Evolutionary conservation across 2,797 vertebrate genomes (phyloP).

Genomic region (Diplodus sargus): DNA sequence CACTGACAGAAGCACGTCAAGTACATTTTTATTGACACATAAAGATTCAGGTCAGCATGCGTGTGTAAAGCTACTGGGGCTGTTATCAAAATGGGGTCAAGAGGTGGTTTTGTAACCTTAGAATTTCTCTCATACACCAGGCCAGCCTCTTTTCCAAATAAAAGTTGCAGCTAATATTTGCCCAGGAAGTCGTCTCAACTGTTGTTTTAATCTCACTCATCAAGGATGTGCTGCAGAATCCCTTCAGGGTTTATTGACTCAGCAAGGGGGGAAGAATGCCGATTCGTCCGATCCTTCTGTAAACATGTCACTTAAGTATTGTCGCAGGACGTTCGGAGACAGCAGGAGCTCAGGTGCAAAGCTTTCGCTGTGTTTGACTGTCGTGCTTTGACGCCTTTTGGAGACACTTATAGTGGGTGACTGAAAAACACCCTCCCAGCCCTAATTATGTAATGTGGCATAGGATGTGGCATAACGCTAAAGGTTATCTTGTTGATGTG

Average conservation of each 20-base stretch:
- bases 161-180: constrained; percentile 77
- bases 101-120: neutral
- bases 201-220: constrained; percentile 69
- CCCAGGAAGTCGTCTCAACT: constrained; percentile 61
- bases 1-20: neutral
- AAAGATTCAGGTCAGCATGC: neutral
- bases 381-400: neutral
- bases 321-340: constrained; percentile 41
- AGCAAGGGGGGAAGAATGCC: constrained; percentile 39
- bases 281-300: constrained; percentile 63
- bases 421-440: constrained; percentile 41
- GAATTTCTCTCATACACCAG: constrained; percentile 45
- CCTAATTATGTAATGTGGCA: neutral
- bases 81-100: neutral
- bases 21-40: neutral
- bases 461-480: neutral
- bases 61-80: neutral
- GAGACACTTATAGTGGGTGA: neutral
- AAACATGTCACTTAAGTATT: constrained; percentile 64
- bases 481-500: constrained; percentile 20
- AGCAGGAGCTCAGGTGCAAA: constrained; percentile 24
- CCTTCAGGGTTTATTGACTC: constrained; percentile 67
- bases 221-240: constrained; percentile 77
- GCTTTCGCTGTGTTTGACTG: constrained; percentile 3
- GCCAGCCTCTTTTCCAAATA: constrained; percentile 81